Conservation (phyloP, 1,140 invertebrate species). For the Cecropterus lyciades region DNA sequence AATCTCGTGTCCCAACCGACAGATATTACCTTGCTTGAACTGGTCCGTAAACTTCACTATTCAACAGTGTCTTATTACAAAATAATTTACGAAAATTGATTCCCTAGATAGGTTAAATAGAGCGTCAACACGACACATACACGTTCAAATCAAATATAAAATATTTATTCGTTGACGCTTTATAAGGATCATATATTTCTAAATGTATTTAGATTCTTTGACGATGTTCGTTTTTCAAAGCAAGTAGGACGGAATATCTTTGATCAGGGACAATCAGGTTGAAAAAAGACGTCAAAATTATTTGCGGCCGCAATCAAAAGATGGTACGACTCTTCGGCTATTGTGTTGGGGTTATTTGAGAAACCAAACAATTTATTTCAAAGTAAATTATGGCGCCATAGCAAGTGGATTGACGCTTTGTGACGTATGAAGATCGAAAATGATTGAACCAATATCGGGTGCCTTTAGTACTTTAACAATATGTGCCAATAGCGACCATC, state of each 20-base stretch:
- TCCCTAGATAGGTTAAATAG: too few relatives aligned
- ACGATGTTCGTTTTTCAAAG: conserved; percentile 17
- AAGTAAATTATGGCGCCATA: conserved; percentile 5
- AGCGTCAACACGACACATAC: too few relatives aligned
- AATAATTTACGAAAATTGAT: too few relatives aligned
- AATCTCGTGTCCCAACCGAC: too few relatives aligned
- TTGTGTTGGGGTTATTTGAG: conserved; percentile 3
- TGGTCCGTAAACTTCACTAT: too few relatives aligned
- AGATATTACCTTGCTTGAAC: too few relatives aligned
- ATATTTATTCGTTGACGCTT: background rate
- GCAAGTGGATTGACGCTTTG: too few relatives aligned
- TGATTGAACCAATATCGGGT: too few relatives aligned
- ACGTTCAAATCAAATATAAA: background rate
- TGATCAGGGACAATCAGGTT: conserved; percentile 2
- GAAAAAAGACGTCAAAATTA: conserved; percentile 7
- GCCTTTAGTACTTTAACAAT: too few relatives aligned
- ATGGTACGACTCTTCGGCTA: conserved; percentile 11
- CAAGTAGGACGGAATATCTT: conserved; percentile 9
- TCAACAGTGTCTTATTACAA: too few relatives aligned
- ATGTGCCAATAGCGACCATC: too few relatives aligned
- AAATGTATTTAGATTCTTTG: background rate
- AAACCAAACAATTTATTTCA: conserved; percentile 5
- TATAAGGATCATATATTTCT: background rate
- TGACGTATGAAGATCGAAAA: too few relatives aligned
- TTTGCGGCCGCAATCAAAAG: conserved; percentile 20